These are phyloP conservation scores for Toxostoma redivivum DNA, from an alignment of 2,113 vertebrate genomes.

Conservation along the genomic window DNA sequence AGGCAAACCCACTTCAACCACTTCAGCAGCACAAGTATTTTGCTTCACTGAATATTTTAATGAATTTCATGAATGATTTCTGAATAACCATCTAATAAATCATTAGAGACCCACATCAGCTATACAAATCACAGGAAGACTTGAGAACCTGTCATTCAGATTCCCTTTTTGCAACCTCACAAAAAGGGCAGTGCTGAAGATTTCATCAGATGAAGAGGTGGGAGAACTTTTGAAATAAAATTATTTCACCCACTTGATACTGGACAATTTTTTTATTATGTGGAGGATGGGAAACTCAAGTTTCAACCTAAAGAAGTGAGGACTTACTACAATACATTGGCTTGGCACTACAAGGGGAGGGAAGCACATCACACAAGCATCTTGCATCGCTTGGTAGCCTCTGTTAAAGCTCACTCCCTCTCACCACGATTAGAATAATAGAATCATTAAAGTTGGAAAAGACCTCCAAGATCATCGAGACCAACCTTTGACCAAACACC, in stretches of 20 bases:
- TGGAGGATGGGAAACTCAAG: not conserved
- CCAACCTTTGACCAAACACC: not conserved
- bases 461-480: not conserved
- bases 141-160: not conserved
- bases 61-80: not conserved
- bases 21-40: not conserved
- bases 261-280: not conserved
- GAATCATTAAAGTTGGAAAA: not conserved
- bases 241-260: not conserved
- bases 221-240: not conserved
- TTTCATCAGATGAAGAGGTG: not conserved
- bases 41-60: not conserved
- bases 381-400: not conserved
- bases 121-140: not conserved
- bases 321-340: not conserved
- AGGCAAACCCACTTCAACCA: not conserved
- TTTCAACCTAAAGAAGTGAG: not conserved
- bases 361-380: not conserved
- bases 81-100: not conserved
- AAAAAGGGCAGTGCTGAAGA: not conserved
- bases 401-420: not conserved
- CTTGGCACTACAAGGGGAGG: not conserved
- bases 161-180: not conserved
- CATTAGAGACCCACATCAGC: not conserved
- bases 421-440: accelerated